Evolutionary conservation across 1,140 invertebrate species (phyloP).

Genomic region (Drosophila trapezifrons): DNA sequence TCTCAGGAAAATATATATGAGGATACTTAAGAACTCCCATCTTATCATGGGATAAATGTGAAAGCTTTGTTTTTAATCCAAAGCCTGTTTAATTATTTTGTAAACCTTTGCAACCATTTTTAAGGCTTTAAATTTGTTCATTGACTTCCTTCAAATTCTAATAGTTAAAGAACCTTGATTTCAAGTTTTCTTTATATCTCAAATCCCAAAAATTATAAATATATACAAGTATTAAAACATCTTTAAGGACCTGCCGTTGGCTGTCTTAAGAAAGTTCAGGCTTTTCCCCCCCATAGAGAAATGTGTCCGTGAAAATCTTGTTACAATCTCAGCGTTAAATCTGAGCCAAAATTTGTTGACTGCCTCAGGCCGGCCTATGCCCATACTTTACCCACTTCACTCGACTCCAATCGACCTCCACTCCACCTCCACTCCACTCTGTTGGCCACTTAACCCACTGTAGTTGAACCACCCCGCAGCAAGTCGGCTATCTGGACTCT

Average conservation of each 20-base stretch:
- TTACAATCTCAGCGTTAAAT: constrained; percentile 62
- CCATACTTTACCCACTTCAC: constrained; percentile 3
- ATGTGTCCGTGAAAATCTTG: constrained; percentile 24
- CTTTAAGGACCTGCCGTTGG: background rate
- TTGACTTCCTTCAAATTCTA: too few species aligned
- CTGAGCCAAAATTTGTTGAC: constrained; percentile 58
- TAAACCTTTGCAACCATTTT: too few species aligned
- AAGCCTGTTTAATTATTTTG: too few species aligned
- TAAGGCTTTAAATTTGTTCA: too few species aligned
- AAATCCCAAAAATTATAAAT: background rate
- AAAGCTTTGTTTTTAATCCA: background rate
- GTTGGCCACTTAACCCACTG: constrained; percentile 59
- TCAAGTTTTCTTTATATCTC: background rate
- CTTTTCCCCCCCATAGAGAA: background rate
- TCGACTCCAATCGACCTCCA: constrained; percentile 16
- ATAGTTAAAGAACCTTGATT: too few species aligned
- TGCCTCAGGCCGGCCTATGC: constrained; percentile 18
- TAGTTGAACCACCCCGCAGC: constrained; percentile 14
- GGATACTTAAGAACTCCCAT: background rate
- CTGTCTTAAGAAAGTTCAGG: background rate
- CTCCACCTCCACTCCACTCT: background rate
- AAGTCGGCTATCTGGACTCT: constrained; percentile 48
- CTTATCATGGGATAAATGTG: too few species aligned
- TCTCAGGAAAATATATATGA: too few species aligned
- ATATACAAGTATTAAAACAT: background rate